Evolutionary conservation across 2,888 invertebrate genomes (phyloP).

Genomic region (Helobdella robusta): DNA sequence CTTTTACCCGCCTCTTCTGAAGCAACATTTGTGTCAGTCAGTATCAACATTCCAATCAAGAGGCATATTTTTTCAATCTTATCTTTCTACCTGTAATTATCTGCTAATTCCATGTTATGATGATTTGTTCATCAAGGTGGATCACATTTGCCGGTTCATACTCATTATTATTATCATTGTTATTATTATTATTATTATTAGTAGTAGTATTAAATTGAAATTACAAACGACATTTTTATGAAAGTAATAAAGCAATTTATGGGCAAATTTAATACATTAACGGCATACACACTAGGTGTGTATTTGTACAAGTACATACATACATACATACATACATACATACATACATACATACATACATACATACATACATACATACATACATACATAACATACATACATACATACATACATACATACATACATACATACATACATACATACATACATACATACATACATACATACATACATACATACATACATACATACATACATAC

Average conservation of each 20-base stretch:
- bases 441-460: slow-evolving; percentile 3
- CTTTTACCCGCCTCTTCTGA: too few species aligned
- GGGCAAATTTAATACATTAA: too few species aligned
- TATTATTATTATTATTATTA: not conserved
- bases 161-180: not conserved
- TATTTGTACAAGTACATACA: not conserved
- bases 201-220: not conserved
- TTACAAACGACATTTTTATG: too few species aligned
- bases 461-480: not conserved
- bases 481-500: not conserved
- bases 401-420: slow-evolving; percentile 2
- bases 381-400: not conserved
- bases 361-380: not conserved
- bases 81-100: too few species aligned
- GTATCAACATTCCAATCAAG: too few species aligned
- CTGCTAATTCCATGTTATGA: too few species aligned
- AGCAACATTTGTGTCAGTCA: too few species aligned
- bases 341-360: not conserved
- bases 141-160: too few species aligned
- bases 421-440: slow-evolving; percentile 2
- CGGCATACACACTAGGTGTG: too few species aligned
- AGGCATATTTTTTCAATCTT: too few species aligned
- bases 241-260: too few species aligned
- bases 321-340: not conserved
- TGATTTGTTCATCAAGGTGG: too few species aligned